Evolutionary conservation across 2,888 invertebrate species (phyloP), one percentile per base, ranked within the genome.

Genomic region (Drosophila subsilvestris): DNA sequence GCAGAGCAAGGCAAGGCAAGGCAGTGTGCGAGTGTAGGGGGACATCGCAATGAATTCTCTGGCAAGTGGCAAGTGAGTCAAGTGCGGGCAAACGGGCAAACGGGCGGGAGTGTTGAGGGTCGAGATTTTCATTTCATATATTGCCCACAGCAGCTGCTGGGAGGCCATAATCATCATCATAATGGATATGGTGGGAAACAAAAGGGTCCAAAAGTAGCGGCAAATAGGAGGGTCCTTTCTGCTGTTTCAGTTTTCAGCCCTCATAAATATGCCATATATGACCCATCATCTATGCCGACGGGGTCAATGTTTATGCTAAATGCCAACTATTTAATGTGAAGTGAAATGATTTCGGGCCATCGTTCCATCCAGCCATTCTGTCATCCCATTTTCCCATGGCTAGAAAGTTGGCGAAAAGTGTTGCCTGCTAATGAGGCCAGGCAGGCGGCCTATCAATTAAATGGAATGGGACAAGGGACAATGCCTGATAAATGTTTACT

Each of bases 41-140:
- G 45, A 42, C 20, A 32, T 32, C 32, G 59, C 63, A 51, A 68
- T 60, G 68, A 67, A 61, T 67, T 66, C 49, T 20, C 45, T 42
- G 44, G 51, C 51, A 55, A 48, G 37, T 37, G 49, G 45, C 56
- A 67, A 50, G 55, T 50, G 63, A 63, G 66, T 58, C 56, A 61
- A 74, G 63, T 69, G 74, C 47, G 55, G 51, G 37, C 20, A 51
- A 25, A 22, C 3, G 55, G 17, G 54, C 17, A 27, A 29, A 17
- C 29, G 50, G 17, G 60, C 9, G 58, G 22, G 4, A 8, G 25
- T 51, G 42, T 58, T 53, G 45, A 44, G 47, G 44, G 50, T 32
- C 22, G 61, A 61, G 51, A 61, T 61, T 70, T 69, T 70, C 69
- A 70, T 69, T 57, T 70, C 61, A 56, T 51, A 70, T 70, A 68